These are phyloP conservation scores for Eublepharis macularius DNA, from an alignment of 2,113 vertebrate genomes.

Conservation along the genomic window DNA sequence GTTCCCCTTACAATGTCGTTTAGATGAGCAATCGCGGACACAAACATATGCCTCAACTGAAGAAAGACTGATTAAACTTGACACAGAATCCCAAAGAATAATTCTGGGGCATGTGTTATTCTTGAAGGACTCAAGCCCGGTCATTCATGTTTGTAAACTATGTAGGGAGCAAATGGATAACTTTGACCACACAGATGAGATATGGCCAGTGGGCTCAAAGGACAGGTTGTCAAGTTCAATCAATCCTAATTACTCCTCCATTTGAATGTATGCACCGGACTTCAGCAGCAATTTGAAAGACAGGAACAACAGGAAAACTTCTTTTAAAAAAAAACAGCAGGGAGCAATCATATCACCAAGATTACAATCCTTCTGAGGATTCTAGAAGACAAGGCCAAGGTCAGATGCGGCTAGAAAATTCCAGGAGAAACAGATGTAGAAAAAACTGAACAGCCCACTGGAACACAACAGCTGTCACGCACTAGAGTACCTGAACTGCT, in stretches of 20 bases:
- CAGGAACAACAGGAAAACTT: no score
- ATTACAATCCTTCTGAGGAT: not conserved
- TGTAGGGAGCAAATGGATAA: not conserved
- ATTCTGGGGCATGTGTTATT: not conserved
- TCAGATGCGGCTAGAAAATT: not conserved
- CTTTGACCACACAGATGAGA: not conserved
- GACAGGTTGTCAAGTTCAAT: no score
- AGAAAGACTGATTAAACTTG: not conserved
- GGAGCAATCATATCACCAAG: not conserved
- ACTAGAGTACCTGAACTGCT: not conserved
- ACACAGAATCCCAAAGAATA: not conserved
- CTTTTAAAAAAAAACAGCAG: not conserved
- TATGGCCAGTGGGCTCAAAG: no score
- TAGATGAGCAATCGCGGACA: not conserved
- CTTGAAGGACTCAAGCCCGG: not conserved
- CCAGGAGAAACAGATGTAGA: not conserved
- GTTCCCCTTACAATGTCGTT: not conserved
- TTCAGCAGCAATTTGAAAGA: no score
- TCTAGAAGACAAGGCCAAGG: not conserved
- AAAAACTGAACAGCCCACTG: not conserved
- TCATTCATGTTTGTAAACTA: no score
- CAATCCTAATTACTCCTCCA: no score
- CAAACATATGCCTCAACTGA: not conserved
- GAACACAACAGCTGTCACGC: not conserved
- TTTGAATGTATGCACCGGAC: no score